Evolutionary conservation across 37 sponge, comb jelly and placozoan genomes (phyloP).

Genomic region (Spongia lamella): DNA sequence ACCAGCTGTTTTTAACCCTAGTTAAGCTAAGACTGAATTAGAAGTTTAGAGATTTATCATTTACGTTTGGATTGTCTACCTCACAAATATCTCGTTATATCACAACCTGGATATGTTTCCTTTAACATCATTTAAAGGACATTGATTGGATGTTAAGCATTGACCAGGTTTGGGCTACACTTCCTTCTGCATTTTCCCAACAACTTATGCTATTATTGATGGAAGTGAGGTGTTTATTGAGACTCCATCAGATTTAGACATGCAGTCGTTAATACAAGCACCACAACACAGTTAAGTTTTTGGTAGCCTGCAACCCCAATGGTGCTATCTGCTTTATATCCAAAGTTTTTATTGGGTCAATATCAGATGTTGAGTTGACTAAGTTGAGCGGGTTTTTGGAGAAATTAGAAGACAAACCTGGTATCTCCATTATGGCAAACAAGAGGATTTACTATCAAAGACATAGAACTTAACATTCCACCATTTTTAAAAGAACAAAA

Average conservation of each 20-base stretch:
- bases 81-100: constrained; percentile 37
- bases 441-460: constrained; percentile 45
- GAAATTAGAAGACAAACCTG: background rate
- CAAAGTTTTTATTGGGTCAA: constrained; percentile 31
- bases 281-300: constrained; percentile 55
- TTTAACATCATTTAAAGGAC: constrained; percentile 43
- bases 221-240: constrained; percentile 52
- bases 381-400: constrained; percentile 20
- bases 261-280: constrained; percentile 64
- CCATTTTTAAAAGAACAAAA: constrained; percentile 20
- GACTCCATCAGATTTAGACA: constrained; percentile 41
- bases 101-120: constrained; percentile 45
- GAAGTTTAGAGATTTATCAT: constrained; percentile 20
- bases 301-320: constrained; percentile 55
- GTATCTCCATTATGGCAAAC: constrained; percentile 40
- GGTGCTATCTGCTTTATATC: constrained; percentile 40
- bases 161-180: constrained; percentile 42
- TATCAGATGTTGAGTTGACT: constrained; percentile 52
- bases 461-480: constrained; percentile 37
- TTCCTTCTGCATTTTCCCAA: constrained; percentile 39
- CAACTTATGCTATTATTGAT: constrained; percentile 64
- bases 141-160: constrained; percentile 35
- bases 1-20: constrained; percentile 37
- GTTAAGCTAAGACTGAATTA: constrained; percentile 38
- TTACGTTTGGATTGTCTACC: constrained; percentile 35